Percentiles rank a stretch among this genome's conserved stretches.
Evolutionary conservation across 2,888 invertebrate genomes (phyloP).

Genomic region (Adela reaumurella): DNA sequence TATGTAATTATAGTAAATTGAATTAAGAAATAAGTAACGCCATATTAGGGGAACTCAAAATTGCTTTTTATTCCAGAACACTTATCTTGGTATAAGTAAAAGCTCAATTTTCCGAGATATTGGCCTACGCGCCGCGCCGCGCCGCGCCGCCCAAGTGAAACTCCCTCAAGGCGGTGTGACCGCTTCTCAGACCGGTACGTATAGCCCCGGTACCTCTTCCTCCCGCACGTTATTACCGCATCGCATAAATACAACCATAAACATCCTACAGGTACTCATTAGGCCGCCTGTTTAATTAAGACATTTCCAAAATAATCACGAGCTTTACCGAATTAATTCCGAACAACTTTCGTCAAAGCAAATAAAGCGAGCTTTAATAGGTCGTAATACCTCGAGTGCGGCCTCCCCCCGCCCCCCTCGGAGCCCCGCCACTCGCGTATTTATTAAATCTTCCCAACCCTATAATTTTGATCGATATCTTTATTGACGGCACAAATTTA

Average conservation of each 20-base stretch:
- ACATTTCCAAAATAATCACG: not conserved
- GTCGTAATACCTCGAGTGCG: conserved; percentile 44
- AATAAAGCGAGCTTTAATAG: conserved; percentile 4
- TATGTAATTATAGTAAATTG: too few relatives aligned
- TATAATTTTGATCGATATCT: conserved; percentile 58
- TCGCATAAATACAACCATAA: not conserved
- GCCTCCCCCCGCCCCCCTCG: conserved; percentile 37
- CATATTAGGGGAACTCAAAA: too few relatives aligned
- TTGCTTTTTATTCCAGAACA: too few relatives aligned
- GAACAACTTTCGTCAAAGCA: not conserved
- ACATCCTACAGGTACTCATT: not conserved
- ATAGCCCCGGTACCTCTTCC: too few relatives aligned
- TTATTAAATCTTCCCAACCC: conserved; percentile 54
- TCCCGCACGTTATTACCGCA: too few relatives aligned
- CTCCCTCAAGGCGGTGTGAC: too few relatives aligned
- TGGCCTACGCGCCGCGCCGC: too few relatives aligned
- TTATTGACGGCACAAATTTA: conserved; percentile 52
- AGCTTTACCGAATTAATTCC: not conserved
- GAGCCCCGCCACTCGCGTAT: conserved; percentile 42
- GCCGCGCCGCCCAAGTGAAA: too few relatives aligned
- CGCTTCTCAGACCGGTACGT: too few relatives aligned
- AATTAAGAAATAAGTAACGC: too few relatives aligned
- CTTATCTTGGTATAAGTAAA: too few relatives aligned
- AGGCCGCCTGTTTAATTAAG: not conserved
- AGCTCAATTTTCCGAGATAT: too few relatives aligned